Percentiles rank a stretch among this genome's conserved stretches.
phyloP scores from a whole-genome alignment of 1,140 invertebrate genomes.

The Drosophila dunni region DNA sequence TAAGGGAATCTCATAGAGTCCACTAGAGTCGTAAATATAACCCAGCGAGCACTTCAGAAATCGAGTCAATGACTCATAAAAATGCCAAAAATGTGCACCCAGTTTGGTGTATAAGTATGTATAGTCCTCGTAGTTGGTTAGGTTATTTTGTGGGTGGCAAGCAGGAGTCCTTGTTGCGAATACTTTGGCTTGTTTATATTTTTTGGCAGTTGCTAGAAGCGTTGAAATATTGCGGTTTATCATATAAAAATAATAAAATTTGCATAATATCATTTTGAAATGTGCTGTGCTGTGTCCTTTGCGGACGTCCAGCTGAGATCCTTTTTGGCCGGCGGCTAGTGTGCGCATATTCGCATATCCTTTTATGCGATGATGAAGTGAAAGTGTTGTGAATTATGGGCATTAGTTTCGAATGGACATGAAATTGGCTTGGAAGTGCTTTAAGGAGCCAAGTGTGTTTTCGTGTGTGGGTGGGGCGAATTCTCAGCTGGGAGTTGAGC shows the following conservation, averaged over 20 bases:
- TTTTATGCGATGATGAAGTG: slow-evolving; percentile 68
- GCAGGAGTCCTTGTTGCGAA: not conserved
- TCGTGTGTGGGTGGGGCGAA: not conserved
- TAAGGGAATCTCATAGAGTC: slow-evolving; percentile 47
- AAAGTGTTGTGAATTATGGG: slow-evolving; percentile 80
- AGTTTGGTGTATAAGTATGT: slow-evolving; percentile 35
- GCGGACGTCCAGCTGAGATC: slow-evolving; percentile 60
- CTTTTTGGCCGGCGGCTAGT: slow-evolving; percentile 37
- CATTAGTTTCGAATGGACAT: slow-evolving; percentile 45
- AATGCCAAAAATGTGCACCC: slow-evolving; percentile 80
- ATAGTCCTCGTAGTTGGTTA: slow-evolving; percentile 4
- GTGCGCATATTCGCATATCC: slow-evolving; percentile 43
- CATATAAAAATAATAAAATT: slow-evolving; percentile 81
- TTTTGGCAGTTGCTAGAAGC: slow-evolving; percentile 34
- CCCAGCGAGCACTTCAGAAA: slow-evolving; percentile 63
- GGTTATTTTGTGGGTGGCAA: slow-evolving; percentile 10
- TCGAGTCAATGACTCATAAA: slow-evolving; percentile 81
- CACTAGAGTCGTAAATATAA: slow-evolving; percentile 58
- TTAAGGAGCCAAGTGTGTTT: not conserved
- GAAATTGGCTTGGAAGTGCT: slow-evolving; percentile 40
- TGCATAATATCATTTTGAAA: slow-evolving; percentile 81
- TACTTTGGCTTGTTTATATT: slow-evolving; percentile 57
- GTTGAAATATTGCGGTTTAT: slow-evolving; percentile 78
- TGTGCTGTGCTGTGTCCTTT: slow-evolving; percentile 32
- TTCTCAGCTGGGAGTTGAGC: slow-evolving; percentile 63